phyloP scores from a whole-genome alignment of 2,888 invertebrate genomes.

The Nasonia oneida region DNA sequence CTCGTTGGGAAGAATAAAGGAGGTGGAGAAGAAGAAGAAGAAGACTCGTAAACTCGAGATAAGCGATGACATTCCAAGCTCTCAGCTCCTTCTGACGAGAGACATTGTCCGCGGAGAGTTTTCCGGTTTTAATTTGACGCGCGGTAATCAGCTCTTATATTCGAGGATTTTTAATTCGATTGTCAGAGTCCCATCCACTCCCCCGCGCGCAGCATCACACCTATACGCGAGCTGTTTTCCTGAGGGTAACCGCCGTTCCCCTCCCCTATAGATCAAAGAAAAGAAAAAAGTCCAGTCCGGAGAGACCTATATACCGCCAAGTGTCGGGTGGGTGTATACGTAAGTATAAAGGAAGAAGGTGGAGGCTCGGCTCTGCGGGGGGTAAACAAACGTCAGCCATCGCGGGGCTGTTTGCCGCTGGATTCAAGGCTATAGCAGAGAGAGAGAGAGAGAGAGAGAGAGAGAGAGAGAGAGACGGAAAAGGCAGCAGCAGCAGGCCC shows the following conservation, averaged over 20 bases:
- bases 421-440: slow-evolving; percentile 45
- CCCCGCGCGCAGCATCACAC: background rate
- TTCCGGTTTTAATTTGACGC: background rate
- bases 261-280: no score
- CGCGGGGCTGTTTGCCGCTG: slow-evolving; percentile 13
- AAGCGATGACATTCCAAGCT: background rate
- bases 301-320: no score
- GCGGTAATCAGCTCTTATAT: background rate
- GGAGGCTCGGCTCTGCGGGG: slow-evolving; percentile 9
- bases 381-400: slow-evolving; percentile 34
- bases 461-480: slow-evolving; percentile 10
- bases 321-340: background rate
- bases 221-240: background rate
- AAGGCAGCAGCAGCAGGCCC: background rate
- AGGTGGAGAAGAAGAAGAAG: background rate
- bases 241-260: no score
- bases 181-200: background rate
- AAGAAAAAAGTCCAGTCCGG: no score
- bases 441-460: slow-evolving; percentile 18
- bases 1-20: background rate
- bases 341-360: slow-evolving; percentile 2
- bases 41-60: background rate
- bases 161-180: background rate
- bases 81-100: no score
- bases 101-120: background rate